Evolutionary conservation across 2,113 vertebrate species (phyloP), one percentile per base, ranked within the genome.

Genomic region (Chauna torquata): DNA sequence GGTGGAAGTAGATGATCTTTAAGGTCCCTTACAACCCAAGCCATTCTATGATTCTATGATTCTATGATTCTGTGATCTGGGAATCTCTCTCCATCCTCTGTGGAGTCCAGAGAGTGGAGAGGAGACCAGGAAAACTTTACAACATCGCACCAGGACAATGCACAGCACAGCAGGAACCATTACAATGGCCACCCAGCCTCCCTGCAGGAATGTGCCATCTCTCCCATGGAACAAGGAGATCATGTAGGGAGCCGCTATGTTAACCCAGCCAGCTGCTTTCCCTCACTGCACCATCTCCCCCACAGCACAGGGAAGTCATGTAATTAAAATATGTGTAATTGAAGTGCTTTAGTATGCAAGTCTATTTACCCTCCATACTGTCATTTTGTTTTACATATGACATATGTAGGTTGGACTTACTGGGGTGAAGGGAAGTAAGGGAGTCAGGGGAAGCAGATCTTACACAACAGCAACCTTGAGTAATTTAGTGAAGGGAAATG

Each of bases 171-270:
- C 5, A 66, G 45, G 18, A 66, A 4, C 10, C 4, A 25, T 28
- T 25, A 3, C 0, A 1, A 20, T 68, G 25, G 10, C 4, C 2
- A 1, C 24, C 42, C 58, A 16, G 16, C 3, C 65, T 66, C 27
- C 36, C 18, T 80, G 45, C 34, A 66, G 24, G 23, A 34, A 30
- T 10, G 2, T 7, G 9, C 7, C 16, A 5, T 27, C 50, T 75
- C 40, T 66, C 0, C 0, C 2, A 0, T 12, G 19, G 47, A 76
- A 25, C 16, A 55, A 68, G 68, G 24, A 72, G 9, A 8, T 42
- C 4, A 1, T 34, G 40, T 20, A 18, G n/a, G 40, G 16, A 75
- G 9, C 18, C 22, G 24, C 47, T 68, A 0, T 23, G 19, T 23
- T 64, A 74, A 57, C 25, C 23, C 6, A 66, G 3, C 7, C 36